Conservation (phyloP, 2,113 vertebrate species). For the Esox niger region DNA sequence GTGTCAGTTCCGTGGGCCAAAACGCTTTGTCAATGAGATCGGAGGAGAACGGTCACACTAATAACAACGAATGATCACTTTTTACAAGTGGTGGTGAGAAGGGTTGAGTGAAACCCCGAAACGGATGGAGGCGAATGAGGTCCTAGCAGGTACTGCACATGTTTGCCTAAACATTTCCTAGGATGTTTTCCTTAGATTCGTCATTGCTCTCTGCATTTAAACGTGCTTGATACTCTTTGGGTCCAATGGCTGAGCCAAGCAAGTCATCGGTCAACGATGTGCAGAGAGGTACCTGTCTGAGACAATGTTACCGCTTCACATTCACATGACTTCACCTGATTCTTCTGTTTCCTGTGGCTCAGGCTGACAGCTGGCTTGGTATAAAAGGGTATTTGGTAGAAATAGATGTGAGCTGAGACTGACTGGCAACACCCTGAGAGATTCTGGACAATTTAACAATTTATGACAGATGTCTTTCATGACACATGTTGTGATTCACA, state of each 20-base stretch:
- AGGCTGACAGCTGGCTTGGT: slow-evolving; percentile 29
- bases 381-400: slow-evolving; percentile 6
- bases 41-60: too few relatives aligned
- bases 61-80: too few relatives aligned
- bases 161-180: too few relatives aligned
- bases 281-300: slow-evolving; percentile 55
- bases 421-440: neutral
- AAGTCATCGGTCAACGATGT: slow-evolving; percentile 66
- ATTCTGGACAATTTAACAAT: too few relatives aligned
- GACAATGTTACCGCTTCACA: slow-evolving; percentile 37
- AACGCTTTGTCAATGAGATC: too few relatives aligned
- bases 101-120: too few relatives aligned
- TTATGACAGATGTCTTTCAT: too few relatives aligned
- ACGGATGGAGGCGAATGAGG: too few relatives aligned
- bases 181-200: neutral
- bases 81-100: too few relatives aligned
- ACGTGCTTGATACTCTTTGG: slow-evolving; percentile 47
- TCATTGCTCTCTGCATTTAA: slow-evolving; percentile 35
- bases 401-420: neutral
- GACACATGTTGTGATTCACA: too few relatives aligned
- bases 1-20: too few relatives aligned
- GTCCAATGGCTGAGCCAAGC: slow-evolving; percentile 60
- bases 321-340: slow-evolving; percentile 46
- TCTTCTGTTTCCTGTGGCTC: slow-evolving; percentile 36
- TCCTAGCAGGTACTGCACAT: too few relatives aligned